These are phyloP conservation scores for Propithecus coquereli DNA, from an alignment of 2,113 vertebrate species.

Conservation along the genomic window DNA sequence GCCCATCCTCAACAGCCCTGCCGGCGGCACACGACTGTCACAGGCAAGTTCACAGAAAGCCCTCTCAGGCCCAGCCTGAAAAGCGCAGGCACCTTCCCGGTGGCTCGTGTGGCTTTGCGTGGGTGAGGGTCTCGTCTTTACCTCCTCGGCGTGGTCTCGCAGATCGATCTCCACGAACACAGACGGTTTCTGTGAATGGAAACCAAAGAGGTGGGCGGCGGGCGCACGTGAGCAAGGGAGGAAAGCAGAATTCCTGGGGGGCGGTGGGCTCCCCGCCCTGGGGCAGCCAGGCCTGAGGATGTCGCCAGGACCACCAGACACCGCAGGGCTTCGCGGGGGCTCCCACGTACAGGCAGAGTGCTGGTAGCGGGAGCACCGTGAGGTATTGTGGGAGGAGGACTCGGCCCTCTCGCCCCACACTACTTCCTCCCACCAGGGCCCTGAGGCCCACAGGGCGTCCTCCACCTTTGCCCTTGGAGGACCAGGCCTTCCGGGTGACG, in stretches of 20 bases:
- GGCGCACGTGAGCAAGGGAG: neutral
- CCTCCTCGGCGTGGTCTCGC: slow-evolving; percentile 65
- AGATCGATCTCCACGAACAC: slow-evolving; percentile 77
- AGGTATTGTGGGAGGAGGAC: rapidly evolving
- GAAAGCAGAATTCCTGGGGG: neutral
- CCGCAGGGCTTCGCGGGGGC: neutral
- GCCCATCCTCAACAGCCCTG: neutral
- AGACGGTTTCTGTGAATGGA: slow-evolving; percentile 60
- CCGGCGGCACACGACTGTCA: rapidly evolving
- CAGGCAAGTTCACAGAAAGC: neutral
- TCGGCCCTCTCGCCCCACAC: neutral
- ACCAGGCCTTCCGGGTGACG: neutral
- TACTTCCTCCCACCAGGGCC: neutral
- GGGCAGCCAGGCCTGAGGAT: neutral
- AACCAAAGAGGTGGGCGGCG: neutral
- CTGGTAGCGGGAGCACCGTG: rapidly evolving
- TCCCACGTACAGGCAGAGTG: neutral
- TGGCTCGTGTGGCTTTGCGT: neutral
- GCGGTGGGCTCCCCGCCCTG: rapidly evolving
- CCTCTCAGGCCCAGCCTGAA: neutral
- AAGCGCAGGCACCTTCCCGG: too few relatives aligned
- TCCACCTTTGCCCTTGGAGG: neutral
- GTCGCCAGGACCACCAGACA: neutral
- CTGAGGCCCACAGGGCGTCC: neutral
- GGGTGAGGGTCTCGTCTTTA: neutral